These are phyloP conservation scores for Meles meles DNA, from an alignment of 2,113 vertebrate genomes.

Conservation along the genomic window DNA sequence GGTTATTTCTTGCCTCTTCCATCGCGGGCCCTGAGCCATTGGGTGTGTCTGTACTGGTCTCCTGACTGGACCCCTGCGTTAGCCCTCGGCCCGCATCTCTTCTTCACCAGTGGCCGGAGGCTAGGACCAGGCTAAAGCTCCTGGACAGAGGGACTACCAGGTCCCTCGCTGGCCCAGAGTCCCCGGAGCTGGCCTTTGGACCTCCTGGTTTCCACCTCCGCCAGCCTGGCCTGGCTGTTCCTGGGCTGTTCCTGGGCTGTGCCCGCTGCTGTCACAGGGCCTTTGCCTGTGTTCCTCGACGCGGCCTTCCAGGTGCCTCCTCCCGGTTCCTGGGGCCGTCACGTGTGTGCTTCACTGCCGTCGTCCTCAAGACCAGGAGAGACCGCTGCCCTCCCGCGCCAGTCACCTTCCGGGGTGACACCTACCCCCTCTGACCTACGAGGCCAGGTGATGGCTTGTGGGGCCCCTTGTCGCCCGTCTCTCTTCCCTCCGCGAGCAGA, in stretches of 20 bases:
- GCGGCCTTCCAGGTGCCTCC: background rate
- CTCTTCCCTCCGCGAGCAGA: background rate
- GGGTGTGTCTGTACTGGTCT: background rate
- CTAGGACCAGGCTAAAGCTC: background rate
- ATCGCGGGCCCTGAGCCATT: fast-evolving
- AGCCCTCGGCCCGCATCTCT: background rate
- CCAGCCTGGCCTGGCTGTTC: background rate
- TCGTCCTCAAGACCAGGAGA: no score
- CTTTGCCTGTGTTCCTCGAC: background rate
- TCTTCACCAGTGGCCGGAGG: background rate
- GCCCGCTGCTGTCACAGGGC: no score
- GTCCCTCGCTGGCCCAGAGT: background rate
- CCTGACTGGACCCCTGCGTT: background rate
- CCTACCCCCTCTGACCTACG: fast-evolving
- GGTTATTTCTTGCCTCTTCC: fast-evolving
- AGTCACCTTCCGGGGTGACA: fast-evolving
- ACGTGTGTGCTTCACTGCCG: fast-evolving
- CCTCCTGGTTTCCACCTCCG: background rate
- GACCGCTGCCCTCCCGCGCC: background rate
- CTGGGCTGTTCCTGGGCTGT: background rate
- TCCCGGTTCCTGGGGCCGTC: background rate
- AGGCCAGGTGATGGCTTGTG: fast-evolving
- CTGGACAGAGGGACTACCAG: background rate
- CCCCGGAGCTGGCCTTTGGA: background rate
- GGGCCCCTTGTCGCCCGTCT: fast-evolving